A percentile compares a stretch with the other conserved stretches of the same genome.
phyloP scores from a whole-genome alignment of 2,888 invertebrate genomes.

The Rhagophthalmus giganteus region DNA sequence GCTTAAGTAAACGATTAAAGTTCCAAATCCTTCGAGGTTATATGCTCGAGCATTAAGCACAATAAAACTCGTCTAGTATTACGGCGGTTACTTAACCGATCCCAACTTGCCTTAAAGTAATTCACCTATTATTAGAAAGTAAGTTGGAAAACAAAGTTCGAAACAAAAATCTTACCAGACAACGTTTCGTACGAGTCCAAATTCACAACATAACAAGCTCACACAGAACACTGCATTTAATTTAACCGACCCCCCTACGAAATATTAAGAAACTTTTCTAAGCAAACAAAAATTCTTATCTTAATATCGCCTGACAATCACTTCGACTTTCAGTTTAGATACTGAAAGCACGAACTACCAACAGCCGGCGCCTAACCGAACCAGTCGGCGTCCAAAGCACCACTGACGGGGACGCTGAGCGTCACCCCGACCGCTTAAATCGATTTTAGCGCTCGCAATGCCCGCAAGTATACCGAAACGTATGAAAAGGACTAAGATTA shows the following conservation, averaged over 20 bases:
- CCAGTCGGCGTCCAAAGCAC: slow-evolving; percentile 34
- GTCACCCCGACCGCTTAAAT: slow-evolving; percentile 39
- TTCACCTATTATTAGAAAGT: neutral
- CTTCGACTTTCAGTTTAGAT: slow-evolving; percentile 16
- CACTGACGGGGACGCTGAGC: slow-evolving; percentile 40
- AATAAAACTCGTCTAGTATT: too few relatives aligned
- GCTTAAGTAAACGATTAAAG: slow-evolving; percentile 8
- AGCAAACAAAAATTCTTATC: slow-evolving; percentile 4
- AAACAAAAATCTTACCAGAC: slow-evolving; percentile 5
- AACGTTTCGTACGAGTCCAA: neutral
- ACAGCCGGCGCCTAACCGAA: slow-evolving; percentile 20
- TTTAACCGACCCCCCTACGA: slow-evolving; percentile 1
- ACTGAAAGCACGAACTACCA: slow-evolving; percentile 13
- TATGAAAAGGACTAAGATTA: slow-evolving; percentile 29
- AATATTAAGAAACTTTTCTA: slow-evolving; percentile 12
- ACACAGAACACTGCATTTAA: slow-evolving; percentile 17
- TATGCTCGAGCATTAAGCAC: too few relatives aligned
- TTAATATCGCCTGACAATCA: slow-evolving; percentile 13
- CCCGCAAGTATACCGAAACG: slow-evolving; percentile 36
- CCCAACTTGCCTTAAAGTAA: neutral
- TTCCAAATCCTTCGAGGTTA: slow-evolving; percentile 8
- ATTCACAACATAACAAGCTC: slow-evolving; percentile 12
- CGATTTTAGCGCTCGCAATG: slow-evolving; percentile 41
- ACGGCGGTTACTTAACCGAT: neutral
- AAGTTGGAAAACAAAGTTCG: neutral